Conservation (phyloP, 2,888 invertebrate genomes). For the Drosophila vallismaia region DNA sequence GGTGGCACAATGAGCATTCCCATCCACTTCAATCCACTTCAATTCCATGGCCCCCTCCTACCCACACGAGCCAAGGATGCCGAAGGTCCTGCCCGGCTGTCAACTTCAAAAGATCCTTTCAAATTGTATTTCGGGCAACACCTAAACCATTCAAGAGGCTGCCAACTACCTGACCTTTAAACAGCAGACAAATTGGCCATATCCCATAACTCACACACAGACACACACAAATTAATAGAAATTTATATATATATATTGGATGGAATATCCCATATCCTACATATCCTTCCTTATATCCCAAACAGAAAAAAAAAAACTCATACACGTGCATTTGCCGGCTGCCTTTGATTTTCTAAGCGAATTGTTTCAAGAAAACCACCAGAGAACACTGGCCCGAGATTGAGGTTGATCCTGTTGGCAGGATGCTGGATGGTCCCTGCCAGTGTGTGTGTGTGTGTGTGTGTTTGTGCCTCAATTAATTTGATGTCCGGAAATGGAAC, state of each 20-base stretch:
- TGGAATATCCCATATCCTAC: slow-evolving; percentile 21
- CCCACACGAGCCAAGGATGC: slow-evolving; percentile 42
- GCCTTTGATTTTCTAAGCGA: slow-evolving; percentile 83
- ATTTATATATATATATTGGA: not conserved
- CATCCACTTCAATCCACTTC: slow-evolving; percentile 38
- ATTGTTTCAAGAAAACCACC: slow-evolving; percentile 82
- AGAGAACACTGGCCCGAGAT: too few species aligned
- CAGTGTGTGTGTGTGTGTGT: not conserved
- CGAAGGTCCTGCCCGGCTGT: slow-evolving; percentile 32
- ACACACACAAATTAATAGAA: not conserved
- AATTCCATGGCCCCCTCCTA: slow-evolving; percentile 8
- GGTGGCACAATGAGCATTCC: slow-evolving; percentile 42
- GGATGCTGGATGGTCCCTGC: not conserved
- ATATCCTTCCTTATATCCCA: slow-evolving; percentile 41
- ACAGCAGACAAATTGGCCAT: slow-evolving; percentile 76
- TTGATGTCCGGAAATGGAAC: slow-evolving; percentile 68
- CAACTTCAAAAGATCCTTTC: slow-evolving; percentile 75
- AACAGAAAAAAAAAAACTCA: not conserved
- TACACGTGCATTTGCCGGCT: slow-evolving; percentile 39
- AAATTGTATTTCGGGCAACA: slow-evolving; percentile 74
- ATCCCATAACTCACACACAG: slow-evolving; percentile 47
- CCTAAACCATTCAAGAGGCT: slow-evolving; percentile 52
- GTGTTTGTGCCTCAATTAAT: slow-evolving; percentile 72
- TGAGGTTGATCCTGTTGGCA: slow-evolving; percentile 8
- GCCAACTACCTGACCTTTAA: slow-evolving; percentile 36